Percentiles rank a stretch among this genome's conserved stretches.
Evolutionary conservation across 2,888 invertebrate species (phyloP).

Genomic region (Drosophila neotestacea): DNA sequence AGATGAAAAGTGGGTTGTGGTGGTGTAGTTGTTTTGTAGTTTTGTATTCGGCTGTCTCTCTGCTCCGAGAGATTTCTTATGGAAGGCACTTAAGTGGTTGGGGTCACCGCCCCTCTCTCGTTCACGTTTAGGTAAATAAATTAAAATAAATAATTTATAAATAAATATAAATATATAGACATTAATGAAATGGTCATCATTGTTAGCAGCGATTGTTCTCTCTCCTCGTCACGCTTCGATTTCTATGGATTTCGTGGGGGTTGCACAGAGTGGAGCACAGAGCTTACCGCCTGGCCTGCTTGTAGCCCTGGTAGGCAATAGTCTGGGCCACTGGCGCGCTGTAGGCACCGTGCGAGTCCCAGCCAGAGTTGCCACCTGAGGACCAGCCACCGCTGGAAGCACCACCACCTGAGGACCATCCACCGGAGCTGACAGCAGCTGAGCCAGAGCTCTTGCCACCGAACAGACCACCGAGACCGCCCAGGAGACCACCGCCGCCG

Average conservation of each 20-base stretch:
- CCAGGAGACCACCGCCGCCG: slow-evolving; percentile 78
- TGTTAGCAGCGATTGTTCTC: slow-evolving; percentile 67
- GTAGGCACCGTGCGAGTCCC: slow-evolving; percentile 86
- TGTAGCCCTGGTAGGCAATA: slow-evolving; percentile 86
- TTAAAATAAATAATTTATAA: slow-evolving; percentile 85
- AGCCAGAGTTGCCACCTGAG: slow-evolving; percentile 81
- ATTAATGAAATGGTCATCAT: slow-evolving; percentile 68
- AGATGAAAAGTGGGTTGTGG: slow-evolving; percentile 58
- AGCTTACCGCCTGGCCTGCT: slow-evolving; percentile 84
- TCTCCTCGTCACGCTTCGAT: slow-evolving; percentile 60
- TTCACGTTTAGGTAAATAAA: slow-evolving; percentile 81
- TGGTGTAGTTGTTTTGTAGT: slow-evolving; percentile 20
- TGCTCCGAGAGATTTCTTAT: slow-evolving; percentile 51
- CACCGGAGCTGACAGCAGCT: slow-evolving; percentile 64
- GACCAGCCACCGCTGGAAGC: slow-evolving; percentile 79
- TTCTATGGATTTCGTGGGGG: slow-evolving; percentile 30
- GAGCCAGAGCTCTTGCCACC: slow-evolving; percentile 82
- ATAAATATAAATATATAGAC: slow-evolving; percentile 79
- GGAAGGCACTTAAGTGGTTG: slow-evolving; percentile 71
- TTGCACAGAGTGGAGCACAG: slow-evolving; percentile 4
- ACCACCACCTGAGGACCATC: slow-evolving; percentile 82
- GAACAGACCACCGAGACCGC: slow-evolving; percentile 82
- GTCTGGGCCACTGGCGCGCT: slow-evolving; percentile 86
- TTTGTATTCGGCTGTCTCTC: slow-evolving; percentile 51
- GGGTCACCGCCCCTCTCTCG: slow-evolving; percentile 55